Evolutionary conservation across 2,888 invertebrate genomes (phyloP).

Genomic region (Microdon myrmicae): DNA sequence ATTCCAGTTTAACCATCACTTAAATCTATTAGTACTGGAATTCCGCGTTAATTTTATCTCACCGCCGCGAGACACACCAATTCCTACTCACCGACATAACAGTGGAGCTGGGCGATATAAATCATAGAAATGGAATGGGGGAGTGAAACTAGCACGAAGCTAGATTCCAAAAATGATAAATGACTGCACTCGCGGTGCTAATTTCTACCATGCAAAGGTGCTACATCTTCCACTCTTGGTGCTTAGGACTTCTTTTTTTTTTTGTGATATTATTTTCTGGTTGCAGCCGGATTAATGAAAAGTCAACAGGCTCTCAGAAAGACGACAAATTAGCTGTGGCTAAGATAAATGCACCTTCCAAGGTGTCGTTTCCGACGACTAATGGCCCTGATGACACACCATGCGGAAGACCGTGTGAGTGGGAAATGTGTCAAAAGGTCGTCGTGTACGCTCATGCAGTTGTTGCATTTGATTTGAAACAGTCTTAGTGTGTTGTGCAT

Average conservation of each 20-base stretch:
- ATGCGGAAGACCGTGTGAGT: conserved; percentile 33
- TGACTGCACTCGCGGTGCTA: conserved; percentile 51
- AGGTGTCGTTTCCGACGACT: conserved; percentile 43
- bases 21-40: conserved; percentile 13
- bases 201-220: conserved; percentile 42
- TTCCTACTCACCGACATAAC: too few relatives aligned
- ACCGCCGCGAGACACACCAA: conserved; percentile 3
- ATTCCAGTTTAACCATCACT: neutral
- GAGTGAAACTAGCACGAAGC: conserved; percentile 38
- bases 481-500: too few relatives aligned
- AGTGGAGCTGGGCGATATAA: conserved; percentile 38
- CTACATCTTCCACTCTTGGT: conserved; percentile 18
- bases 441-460: conserved; percentile 2
- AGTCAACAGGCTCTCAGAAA: conserved; percentile 47
- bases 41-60: conserved; percentile 8
- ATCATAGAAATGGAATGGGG: conserved; percentile 48
- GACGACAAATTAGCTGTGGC: conserved; percentile 48
- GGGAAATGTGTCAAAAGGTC: conserved; percentile 41
- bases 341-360: conserved; percentile 46
- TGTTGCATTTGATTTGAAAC: conserved; percentile 19
- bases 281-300: conserved; percentile 43
- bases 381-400: conserved; percentile 48
- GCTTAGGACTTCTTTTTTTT: conserved; percentile 16
- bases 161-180: conserved; percentile 51
- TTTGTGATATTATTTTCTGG: conserved; percentile 1